Evolutionary conservation across 2,797 vertebrate species (phyloP), one percentile per base, ranked within the genome.

Genomic region (Adelosebastes latens): DNA sequence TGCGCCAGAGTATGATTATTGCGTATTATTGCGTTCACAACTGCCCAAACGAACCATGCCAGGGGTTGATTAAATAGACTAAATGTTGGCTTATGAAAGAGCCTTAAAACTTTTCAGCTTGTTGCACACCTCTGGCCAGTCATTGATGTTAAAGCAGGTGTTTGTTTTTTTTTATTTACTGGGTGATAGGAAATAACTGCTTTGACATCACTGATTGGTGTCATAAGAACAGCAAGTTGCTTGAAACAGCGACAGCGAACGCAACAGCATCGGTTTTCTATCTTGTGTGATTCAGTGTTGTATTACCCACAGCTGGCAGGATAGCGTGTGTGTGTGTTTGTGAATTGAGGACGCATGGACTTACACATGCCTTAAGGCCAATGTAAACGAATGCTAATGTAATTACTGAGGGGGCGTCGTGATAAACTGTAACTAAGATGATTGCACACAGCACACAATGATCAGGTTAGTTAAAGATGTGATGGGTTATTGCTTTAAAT

Each of bases 341-440:
- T 68, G 69, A 55, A 61, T 82, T 80, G 83, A 86, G 80, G 63
- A 86, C 81, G 72, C 88, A 82, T 74, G 69, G 86, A 84, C 81
- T 87, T 79, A 84, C 85, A 87, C 86, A 82, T 91, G 93, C 94
- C 95, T 93, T 76, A 75, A 91, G 94, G 93, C 88, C 90, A 87
- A 86, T 88, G 92, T 94, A 96, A 96, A 95, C 95, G 95, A 95
- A 95, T 94, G 93, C 94, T 93, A 95, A 96, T 94, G 85, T 93
- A 94, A 95, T 96, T 94, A 95, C 72, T 10, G 84, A 79, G 87
- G 90, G 91, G 91, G 93, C 85, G 90, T 90, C 65, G 88, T 96
- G 95, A 96, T 95, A 95, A 94, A 94, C 93, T 96, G 95, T 94
- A 95, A 94, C 94, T 93, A 94, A 95, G 91, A 95, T 92, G 92